Conservation (phyloP, 2,888 invertebrate genomes). For the Catocala sponsa region DNA sequence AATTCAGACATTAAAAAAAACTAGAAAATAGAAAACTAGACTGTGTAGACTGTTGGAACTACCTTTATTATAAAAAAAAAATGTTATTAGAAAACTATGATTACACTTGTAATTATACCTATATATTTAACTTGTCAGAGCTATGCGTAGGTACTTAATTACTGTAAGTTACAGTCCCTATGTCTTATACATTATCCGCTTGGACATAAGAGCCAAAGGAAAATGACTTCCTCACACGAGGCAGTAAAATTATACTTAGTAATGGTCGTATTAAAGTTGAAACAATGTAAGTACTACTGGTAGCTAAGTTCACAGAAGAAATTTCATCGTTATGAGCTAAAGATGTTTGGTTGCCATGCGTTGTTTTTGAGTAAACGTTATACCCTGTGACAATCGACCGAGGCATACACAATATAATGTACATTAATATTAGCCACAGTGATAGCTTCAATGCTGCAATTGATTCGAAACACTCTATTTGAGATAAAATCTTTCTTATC, state of each 20-base stretch:
- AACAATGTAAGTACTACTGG: constrained; percentile 68
- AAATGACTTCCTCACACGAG: constrained; percentile 65
- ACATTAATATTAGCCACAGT: constrained; percentile 71
- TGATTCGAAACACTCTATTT: constrained; percentile 64
- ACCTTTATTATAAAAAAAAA: too few species aligned
- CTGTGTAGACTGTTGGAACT: too few species aligned
- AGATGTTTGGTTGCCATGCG: constrained; percentile 57
- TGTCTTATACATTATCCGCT: constrained; percentile 54
- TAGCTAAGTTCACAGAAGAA: constrained; percentile 62
- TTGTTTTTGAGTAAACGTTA: constrained; percentile 64
- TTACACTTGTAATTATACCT: not conserved
- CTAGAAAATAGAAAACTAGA: too few species aligned
- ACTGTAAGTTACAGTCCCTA: constrained; percentile 1
- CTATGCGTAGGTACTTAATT: not conserved
- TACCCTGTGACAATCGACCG: constrained; percentile 70
- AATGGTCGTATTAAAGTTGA: constrained; percentile 60
- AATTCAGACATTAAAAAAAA: too few species aligned
- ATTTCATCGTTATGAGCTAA: constrained; percentile 55
- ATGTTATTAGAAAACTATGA: too few species aligned
- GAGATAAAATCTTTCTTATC: constrained; percentile 58
- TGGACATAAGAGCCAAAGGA: constrained; percentile 59
- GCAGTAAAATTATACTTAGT: constrained; percentile 59
- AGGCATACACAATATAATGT: constrained; percentile 72
- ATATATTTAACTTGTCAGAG: not conserved
- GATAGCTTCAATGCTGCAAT: constrained; percentile 74